Base-by-base conservation (phyloP, 2,113 vertebrate species). In the Mesocricetus auratus region DNA sequence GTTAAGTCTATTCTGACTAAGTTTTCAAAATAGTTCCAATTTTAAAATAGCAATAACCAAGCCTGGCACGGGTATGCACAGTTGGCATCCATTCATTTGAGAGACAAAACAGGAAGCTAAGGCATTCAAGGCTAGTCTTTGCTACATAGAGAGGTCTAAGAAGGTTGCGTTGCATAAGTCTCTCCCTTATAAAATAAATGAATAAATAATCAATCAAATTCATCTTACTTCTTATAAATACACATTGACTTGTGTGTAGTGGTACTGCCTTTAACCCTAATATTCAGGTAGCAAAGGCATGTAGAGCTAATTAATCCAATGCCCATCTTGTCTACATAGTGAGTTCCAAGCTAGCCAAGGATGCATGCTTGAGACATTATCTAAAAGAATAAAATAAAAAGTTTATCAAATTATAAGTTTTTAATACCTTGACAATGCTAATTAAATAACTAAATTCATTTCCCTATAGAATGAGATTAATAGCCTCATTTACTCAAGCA, bases 21-120 rank as follows among this genome's bases (percentile, higher is more conserved):
- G 13, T 89, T 92, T 95, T 86, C 31, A 83, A 91, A 92, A 69
- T 82, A 64, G 26, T 82, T 94, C 53, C 66, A 22, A 58, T 79
- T 92, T 91, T 85, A 77, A 47, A 36, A 56, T 19, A 69, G 5
- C 10, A 75, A 33, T 86, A 74, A 74, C 53, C 90, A 3, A 45
- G 26, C 50, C 8, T 1, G 8, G 5, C 24, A 42, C 21, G n/a
- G n/a, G 17, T 21, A 29, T 73, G 22, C 50, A 21, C 5, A 22
- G 13, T 11, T 58, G 33, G 4, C 24, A 73, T 7, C n/a, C 50
- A 26, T 7, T 39, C 36, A 42, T 36, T 21, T 89, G 26, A 56
- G 53, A 31, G 22, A 2, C 36, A 6, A 69, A 19, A 36, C 19
- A 42, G 47, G 2, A 58, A 53, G 24, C 16, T 89, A 3, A 7